phyloP scores from a whole-genome alignment of 2,113 vertebrate species.

The Carollia perspicillata region DNA sequence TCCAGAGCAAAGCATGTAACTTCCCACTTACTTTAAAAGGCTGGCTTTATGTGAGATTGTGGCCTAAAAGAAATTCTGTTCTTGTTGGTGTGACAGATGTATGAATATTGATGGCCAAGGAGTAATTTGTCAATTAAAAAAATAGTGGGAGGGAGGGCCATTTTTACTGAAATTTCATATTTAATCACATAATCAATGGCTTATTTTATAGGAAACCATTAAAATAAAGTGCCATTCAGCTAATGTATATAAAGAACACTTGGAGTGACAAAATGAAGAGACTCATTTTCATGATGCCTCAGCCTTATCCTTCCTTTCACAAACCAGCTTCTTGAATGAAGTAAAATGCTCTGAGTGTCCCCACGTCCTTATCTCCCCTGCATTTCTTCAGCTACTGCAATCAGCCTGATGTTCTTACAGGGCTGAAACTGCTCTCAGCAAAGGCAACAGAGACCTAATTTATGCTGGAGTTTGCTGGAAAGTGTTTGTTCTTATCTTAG shows the following conservation, averaged over 20 bases:
- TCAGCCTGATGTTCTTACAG: background rate
- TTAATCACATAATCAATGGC: background rate
- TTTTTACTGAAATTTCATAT: background rate
- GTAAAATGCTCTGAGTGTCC: background rate
- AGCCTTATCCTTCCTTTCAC: background rate
- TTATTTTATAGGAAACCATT: background rate
- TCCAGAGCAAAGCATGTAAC: background rate
- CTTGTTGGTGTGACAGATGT: background rate
- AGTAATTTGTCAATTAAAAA: background rate
- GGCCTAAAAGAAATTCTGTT: background rate
- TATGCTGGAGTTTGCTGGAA: background rate
- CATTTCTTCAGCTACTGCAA: no score
- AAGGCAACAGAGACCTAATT: background rate
- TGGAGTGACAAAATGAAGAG: background rate
- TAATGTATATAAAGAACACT: background rate
- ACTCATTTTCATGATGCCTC: rapidly evolving
- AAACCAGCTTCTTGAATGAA: background rate
- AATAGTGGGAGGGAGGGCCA: background rate
- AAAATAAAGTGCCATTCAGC: background rate
- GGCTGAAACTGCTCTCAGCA: background rate
- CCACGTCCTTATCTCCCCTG: background rate
- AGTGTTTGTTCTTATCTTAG: background rate
- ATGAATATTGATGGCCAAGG: background rate
- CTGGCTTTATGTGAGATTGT: background rate
- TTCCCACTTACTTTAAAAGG: background rate